Percentiles rank a stretch among this genome's conserved stretches.
Conservation (phyloP, 2,888 invertebrate genomes). For the Cynaeus angustus region DNA sequence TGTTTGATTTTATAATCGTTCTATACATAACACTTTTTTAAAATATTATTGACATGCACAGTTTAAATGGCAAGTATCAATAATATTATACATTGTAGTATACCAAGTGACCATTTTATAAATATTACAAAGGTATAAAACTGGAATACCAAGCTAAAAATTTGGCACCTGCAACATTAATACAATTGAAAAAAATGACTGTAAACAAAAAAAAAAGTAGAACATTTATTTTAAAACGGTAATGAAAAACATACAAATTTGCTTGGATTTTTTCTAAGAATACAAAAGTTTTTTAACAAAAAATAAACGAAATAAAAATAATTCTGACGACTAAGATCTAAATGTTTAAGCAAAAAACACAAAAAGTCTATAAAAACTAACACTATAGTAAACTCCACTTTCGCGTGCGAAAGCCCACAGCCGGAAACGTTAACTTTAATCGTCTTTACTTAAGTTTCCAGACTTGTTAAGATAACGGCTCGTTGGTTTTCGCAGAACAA, state of each 20-base stretch:
- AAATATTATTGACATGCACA: slow-evolving; percentile 47
- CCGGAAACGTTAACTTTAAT: no score
- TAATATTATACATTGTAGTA: slow-evolving; percentile 49
- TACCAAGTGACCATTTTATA: slow-evolving; percentile 51
- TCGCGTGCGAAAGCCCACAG: no score
- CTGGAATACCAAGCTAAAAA: slow-evolving; percentile 53
- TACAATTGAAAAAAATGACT: slow-evolving; percentile 40
- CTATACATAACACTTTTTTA: slow-evolving; percentile 46
- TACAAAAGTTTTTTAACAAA: slow-evolving; percentile 29
- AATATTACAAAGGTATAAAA: slow-evolving; percentile 54
- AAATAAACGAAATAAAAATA: slow-evolving; percentile 32
- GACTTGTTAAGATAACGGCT: no score
- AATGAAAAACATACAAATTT: slow-evolving; percentile 63
- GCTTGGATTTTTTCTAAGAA: slow-evolving; percentile 34
- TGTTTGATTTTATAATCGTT: slow-evolving; percentile 51
- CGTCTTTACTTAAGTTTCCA: no score
- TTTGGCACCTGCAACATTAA: slow-evolving; percentile 53
- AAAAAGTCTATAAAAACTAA: slow-evolving; percentile 23
- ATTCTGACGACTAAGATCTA: slow-evolving; percentile 34
- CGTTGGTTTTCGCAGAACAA: no score
- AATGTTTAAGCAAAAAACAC: slow-evolving; percentile 26
- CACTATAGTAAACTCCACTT: no score
- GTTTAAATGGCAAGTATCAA: slow-evolving; percentile 34
- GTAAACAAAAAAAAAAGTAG: slow-evolving; percentile 51
- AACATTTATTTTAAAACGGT: slow-evolving; percentile 64